A percentile compares a stretch with the other conserved stretches of the same genome.
Evolutionary conservation across 2,113 vertebrate species (phyloP).

Genomic region (Hemiprocne comata): DNA sequence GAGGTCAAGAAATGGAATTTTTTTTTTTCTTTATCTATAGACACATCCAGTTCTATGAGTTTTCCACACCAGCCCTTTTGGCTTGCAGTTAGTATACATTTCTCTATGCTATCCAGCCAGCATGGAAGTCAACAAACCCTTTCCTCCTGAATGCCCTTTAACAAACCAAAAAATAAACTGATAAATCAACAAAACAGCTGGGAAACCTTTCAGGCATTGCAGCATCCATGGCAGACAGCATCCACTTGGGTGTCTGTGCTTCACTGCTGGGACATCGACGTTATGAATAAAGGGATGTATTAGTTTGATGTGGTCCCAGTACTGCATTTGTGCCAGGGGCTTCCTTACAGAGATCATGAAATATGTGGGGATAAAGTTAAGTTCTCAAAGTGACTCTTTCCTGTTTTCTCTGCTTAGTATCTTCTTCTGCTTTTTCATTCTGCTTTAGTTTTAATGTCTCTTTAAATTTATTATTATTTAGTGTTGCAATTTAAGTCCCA

Average conservation of each 20-base stretch:
- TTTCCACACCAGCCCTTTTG: neutral
- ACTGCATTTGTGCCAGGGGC: neutral
- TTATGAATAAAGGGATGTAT: neutral
- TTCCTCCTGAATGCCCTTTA: neutral
- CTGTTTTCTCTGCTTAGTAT: neutral
- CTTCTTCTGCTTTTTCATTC: neutral
- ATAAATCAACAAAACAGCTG: neutral
- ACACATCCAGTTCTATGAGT: neutral
- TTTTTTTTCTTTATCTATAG: neutral
- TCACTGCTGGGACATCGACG: fast-evolving
- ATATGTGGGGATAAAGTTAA: neutral
- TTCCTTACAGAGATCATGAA: neutral
- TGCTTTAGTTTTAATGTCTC: neutral
- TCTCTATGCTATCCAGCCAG: neutral
- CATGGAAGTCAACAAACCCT: neutral
- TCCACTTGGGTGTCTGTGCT: neutral
- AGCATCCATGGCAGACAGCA: neutral
- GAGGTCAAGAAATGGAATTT: neutral
- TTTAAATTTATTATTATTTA: neutral
- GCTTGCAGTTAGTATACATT: neutral
- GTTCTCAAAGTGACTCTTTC: neutral
- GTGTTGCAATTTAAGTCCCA: neutral
- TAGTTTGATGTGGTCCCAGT: neutral
- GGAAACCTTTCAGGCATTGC: neutral
- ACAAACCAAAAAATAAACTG: neutral